These are phyloP conservation scores for Pseudanteris insignis DNA, from an alignment of 2,888 invertebrate genomes.

Conservation along the genomic window DNA sequence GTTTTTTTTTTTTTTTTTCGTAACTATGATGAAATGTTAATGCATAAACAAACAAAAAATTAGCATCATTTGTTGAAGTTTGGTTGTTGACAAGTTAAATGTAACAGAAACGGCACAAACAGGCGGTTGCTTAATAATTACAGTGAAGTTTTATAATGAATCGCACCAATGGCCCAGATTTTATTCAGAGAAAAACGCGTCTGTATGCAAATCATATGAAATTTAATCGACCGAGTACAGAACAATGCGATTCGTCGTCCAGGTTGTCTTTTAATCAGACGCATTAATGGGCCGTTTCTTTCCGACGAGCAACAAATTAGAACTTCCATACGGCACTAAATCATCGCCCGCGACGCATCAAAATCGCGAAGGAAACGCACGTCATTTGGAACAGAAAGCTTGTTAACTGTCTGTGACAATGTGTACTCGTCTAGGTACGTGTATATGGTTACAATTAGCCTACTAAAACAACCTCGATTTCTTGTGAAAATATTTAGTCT, in stretches of 20 bases:
- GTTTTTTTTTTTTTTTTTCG: not conserved
- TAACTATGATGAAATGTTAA: too few relatives aligned
- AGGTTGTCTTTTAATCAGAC: slow-evolving; percentile 20
- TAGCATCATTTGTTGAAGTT: too few relatives aligned
- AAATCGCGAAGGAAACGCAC: slow-evolving; percentile 24
- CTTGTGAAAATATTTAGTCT: slow-evolving; percentile 34
- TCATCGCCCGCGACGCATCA: slow-evolving; percentile 9
- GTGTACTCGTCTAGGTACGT: slow-evolving; percentile 4
- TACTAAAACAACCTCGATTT: slow-evolving; percentile 44
- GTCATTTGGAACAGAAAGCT: slow-evolving; percentile 37
- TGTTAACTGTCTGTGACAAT: slow-evolving; percentile 43
- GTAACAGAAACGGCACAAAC: too few relatives aligned
- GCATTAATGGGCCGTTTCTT: slow-evolving; percentile 24
- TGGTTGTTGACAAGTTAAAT: too few relatives aligned
- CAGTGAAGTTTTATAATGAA: slow-evolving; percentile 7
- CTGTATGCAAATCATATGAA: slow-evolving; percentile 23
- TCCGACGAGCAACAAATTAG: slow-evolving; percentile 16
- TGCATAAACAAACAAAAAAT: too few relatives aligned
- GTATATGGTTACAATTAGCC: slow-evolving; percentile 39
- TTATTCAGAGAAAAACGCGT: slow-evolving; percentile 11
- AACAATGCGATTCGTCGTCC: slow-evolving; percentile 22
- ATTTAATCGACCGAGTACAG: slow-evolving; percentile 19
- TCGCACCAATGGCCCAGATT: slow-evolving; percentile 19
- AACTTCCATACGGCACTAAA: slow-evolving; percentile 8
- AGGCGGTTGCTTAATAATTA: not conserved